Conservation (phyloP, 2,797 vertebrate species). For the Myotis planiceps region DNA sequence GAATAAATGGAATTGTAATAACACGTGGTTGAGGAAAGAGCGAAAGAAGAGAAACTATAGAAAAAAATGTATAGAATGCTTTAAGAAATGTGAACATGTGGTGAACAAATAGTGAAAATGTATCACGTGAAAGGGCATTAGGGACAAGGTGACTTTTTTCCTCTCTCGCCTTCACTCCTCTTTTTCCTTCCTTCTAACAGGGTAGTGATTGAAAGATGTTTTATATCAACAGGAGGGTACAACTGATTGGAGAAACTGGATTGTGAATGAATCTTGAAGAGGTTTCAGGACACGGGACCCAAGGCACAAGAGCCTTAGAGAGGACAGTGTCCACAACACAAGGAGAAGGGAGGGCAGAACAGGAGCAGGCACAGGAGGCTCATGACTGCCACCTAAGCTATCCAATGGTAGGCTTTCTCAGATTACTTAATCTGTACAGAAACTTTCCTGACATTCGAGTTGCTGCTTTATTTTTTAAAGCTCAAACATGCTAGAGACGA, state of each 20-base stretch:
- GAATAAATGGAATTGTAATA: neutral
- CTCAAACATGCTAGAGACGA: neutral
- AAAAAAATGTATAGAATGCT: neutral
- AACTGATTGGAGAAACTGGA: neutral
- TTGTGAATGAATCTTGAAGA: neutral
- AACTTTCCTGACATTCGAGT: neutral
- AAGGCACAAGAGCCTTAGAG: neutral
- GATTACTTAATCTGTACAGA: neutral
- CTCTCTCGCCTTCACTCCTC: too few relatives aligned
- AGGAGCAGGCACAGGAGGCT: neutral
- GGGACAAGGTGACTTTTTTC: neutral
- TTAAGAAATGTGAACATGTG: neutral
- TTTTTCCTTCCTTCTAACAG: neutral
- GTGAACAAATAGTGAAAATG: neutral
- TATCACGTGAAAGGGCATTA: too few relatives aligned
- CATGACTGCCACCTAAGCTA: neutral
- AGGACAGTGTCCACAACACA: neutral
- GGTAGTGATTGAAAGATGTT: neutral
- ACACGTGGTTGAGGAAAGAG: neutral
- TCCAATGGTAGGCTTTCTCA: neutral
- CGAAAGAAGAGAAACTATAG: neutral
- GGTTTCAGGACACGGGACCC: neutral
- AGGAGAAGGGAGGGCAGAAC: neutral
- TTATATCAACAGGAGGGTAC: neutral
- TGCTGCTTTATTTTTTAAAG: neutral